Evolutionary conservation across 2,113 vertebrate species (phyloP).

Genomic region (Megaleporinus macrocephalus): DNA sequence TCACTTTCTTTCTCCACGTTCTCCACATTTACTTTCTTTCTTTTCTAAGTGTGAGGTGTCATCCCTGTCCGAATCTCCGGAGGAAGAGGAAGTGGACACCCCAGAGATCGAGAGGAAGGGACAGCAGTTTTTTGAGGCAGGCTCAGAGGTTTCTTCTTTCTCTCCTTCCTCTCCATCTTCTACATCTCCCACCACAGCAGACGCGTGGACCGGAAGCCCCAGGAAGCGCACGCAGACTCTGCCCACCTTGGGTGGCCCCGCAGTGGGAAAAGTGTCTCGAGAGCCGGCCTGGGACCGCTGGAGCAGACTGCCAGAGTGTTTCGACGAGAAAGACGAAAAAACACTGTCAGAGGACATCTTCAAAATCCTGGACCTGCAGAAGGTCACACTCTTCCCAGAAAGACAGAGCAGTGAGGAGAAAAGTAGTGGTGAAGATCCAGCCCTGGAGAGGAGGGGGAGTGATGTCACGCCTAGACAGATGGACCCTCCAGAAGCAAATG

Average conservation of each 20-base stretch:
- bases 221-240: constrained; percentile 95
- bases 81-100: constrained; percentile 71
- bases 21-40: neutral
- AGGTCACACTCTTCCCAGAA: constrained; percentile 41
- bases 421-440: constrained; percentile 57
- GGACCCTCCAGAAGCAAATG: constrained; percentile 27
- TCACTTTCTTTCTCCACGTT: neutral
- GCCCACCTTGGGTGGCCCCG: constrained; percentile 78
- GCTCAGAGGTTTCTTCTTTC: constrained; percentile 14
- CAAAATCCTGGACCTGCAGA: constrained; percentile 80
- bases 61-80: constrained; percentile 73
- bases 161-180: constrained; percentile 34
- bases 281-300: constrained; percentile 68
- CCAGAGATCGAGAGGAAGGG: constrained; percentile 49
- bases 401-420: constrained; percentile 32
- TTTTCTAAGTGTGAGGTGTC: constrained; percentile 64
- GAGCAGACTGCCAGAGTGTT: constrained; percentile 64
- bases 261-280: constrained; percentile 57
- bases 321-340: constrained; percentile 77
- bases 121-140: constrained; percentile 23
- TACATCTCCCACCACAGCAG: constrained; percentile 42
- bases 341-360: constrained; percentile 88
- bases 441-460: constrained; percentile 50
- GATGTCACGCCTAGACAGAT: constrained; percentile 46
- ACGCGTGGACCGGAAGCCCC: constrained; percentile 70